A percentile compares a stretch with the other conserved stretches of the same genome.
These are phyloP conservation scores for Melieria crassipennis DNA, from an alignment of 2,888 invertebrate genomes.

Conservation along the genomic window DNA sequence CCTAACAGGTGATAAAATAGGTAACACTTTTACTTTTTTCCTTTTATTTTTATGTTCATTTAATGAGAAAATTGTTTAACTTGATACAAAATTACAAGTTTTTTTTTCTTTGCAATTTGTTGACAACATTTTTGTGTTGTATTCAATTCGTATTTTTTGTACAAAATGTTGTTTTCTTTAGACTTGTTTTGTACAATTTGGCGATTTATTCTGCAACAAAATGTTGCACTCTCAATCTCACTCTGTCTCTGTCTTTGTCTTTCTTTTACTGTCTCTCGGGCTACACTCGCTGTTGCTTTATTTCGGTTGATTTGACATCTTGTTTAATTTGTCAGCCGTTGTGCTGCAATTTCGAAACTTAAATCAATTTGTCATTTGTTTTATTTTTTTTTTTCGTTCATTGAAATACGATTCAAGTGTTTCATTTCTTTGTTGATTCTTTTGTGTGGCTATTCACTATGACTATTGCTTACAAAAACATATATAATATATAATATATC, in stretches of 20 bases:
- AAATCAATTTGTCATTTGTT: not conserved
- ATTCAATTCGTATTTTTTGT: not conserved
- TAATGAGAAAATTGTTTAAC: not conserved
- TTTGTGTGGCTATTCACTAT: not conserved
- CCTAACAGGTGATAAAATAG: conserved; percentile 67
- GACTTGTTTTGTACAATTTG: not conserved
- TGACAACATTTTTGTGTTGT: not conserved
- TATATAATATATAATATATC: conserved; percentile 1
- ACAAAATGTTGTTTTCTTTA: not conserved
- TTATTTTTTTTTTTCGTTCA: conserved; percentile 13
- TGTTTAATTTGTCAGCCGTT: conserved; percentile 4
- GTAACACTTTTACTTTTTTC: conserved; percentile 58
- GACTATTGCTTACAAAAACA: not conserved
- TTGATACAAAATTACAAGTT: not conserved
- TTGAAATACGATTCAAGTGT: not conserved
- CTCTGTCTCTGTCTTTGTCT: conserved; percentile 41
- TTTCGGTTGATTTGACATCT: not conserved
- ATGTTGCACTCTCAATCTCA: not conserved
- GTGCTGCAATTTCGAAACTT: not conserved
- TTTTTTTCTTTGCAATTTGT: not conserved
- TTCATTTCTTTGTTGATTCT: not conserved
- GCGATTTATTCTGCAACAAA: not conserved
- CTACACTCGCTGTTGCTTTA: not conserved
- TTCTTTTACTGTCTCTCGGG: conserved; percentile 23
- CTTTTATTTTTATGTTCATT: conserved; percentile 26